Conservation (phyloP, 2,888 invertebrate genomes). For the Caenorhabditis japonica region DNA sequence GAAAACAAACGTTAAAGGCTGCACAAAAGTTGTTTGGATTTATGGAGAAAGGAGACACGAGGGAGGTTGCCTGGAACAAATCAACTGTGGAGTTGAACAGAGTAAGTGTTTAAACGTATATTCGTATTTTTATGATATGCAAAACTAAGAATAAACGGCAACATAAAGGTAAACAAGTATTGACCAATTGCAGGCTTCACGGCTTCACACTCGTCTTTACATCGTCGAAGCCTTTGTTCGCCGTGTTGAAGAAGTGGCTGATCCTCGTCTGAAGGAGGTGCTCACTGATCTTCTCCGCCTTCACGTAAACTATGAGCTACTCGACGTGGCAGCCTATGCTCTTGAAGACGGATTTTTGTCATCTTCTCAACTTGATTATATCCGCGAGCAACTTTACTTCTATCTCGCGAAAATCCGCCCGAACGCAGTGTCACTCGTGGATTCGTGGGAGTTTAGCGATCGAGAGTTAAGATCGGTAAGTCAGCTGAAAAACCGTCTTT, state of each 20-base stretch:
- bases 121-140: too few relatives aligned
- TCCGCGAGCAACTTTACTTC: constrained; percentile 63
- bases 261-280: constrained; percentile 78
- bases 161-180: too few relatives aligned
- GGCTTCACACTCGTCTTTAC: constrained; percentile 56
- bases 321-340: constrained; percentile 47
- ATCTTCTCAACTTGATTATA: constrained; percentile 59
- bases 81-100: constrained; percentile 59
- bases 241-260: constrained; percentile 36
- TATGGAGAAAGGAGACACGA: constrained; percentile 43
- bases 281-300: constrained; percentile 85
- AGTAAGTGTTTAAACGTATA: constrained; percentile 17
- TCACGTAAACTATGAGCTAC: constrained; percentile 79
- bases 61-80: constrained; percentile 66
- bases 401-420: constrained; percentile 83
- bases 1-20: constrained; percentile 50
- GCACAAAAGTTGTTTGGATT: constrained; percentile 52
- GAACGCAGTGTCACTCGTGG: constrained; percentile 90
- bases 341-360: constrained; percentile 67
- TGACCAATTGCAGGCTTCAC: constrained; percentile 36
- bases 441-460: constrained; percentile 85
- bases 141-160: too few relatives aligned
- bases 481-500: constrained; percentile 18
- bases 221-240: constrained; percentile 53
- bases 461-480: constrained; percentile 77